These are phyloP conservation scores for Alviniconcha marisindica DNA, from an alignment of 1,140 invertebrate genomes.

Conservation along the genomic window DNA sequence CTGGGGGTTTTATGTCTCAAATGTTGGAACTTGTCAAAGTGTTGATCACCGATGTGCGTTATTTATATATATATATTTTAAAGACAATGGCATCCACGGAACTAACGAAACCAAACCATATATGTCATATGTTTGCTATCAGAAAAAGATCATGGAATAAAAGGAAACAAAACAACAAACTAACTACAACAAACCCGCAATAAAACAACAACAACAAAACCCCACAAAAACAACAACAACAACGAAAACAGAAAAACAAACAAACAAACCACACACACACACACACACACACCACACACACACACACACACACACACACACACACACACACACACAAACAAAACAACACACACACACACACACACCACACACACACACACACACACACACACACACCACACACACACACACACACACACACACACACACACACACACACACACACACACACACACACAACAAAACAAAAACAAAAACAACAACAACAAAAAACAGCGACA, in stretches of 20 bases:
- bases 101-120: too few relatives aligned
- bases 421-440: neutral
- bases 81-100: too few relatives aligned
- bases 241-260: neutral
- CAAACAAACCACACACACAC: conserved; percentile 15
- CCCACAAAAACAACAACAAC: neutral
- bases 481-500: too few relatives aligned
- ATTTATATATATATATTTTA: too few relatives aligned
- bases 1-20: too few relatives aligned
- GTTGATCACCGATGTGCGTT: too few relatives aligned
- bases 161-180: neutral
- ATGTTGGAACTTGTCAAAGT: too few relatives aligned
- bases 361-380: neutral
- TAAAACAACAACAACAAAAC: neutral
- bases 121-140: too few relatives aligned
- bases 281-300: neutral
- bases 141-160: too few relatives aligned
- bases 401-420: neutral
- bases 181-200: neutral
- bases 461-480: too few relatives aligned
- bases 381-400: neutral
- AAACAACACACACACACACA: conserved; percentile 22
- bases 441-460: conserved; percentile 8
- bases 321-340: conserved; percentile 13
- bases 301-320: conserved; percentile 9